Base-by-base conservation (phyloP, 1,140 invertebrate genomes). In the Diabrotica virgifera region DNA sequence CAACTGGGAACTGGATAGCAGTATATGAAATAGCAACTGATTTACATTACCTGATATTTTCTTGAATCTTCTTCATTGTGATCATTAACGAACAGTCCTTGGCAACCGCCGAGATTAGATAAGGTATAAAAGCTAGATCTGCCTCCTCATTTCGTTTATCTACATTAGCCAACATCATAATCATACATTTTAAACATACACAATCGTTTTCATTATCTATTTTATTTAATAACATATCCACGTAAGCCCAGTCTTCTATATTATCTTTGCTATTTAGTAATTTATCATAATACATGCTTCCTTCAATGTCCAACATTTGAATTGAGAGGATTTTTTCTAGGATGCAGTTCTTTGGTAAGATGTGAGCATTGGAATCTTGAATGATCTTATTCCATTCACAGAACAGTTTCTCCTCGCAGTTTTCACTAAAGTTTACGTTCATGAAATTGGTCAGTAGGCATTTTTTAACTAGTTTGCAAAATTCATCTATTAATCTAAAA, bases 61-160 rank as follows among this genome's bases (percentile, higher is more conserved):
- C 63, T 13, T 60, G 24, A 52, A 70, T 36, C 61, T 66, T 72
- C 54, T 69, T 67, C 58, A 74, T 70, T 36, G 76, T 75, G 51
- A 77, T 51, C 74, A 77, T 77, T 9, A 77, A 59, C 36, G 76
- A 77, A 62, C 73, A 77, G 68, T 77, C 76, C 62, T 76, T 77
- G 11, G 70, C 72, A 59, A 77, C 69, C 0, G 73, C 72, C 37
- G 76, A 68, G 38, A 77, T 65, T 38, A 77, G 59, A 67, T 77
- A 77, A 14, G 74, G 72, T 51, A 70, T 54, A 65, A 76, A 72
- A 36, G 71, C 38, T 14, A 74, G 52, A 55, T 73, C 71, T 51
- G 63, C 62, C 57, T 63, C 59, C 35, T 68, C 46, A 7, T 64
- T 54, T 46, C 64, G 52, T 5, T 52, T 37, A 13, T 63, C 63